Conservation (phyloP, 2,888 invertebrate genomes). For the Drosophila yooni region DNA sequence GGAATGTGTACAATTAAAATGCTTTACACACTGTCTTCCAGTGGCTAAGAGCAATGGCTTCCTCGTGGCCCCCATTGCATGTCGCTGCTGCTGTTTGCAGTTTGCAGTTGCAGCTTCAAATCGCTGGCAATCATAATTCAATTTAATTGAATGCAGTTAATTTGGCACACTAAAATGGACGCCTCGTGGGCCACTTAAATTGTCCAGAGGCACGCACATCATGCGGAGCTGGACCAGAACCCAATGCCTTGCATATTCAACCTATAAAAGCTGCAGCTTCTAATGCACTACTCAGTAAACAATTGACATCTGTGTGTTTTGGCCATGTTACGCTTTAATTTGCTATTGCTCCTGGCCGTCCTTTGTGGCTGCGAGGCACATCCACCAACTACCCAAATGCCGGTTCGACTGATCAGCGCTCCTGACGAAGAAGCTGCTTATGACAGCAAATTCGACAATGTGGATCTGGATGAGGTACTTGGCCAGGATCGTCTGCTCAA, state of each 20-base stretch:
- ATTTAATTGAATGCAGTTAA: slow-evolving; percentile 45
- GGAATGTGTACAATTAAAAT: slow-evolving; percentile 34
- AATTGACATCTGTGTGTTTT: background rate
- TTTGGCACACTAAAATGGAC: slow-evolving; percentile 44
- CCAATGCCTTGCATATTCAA: background rate
- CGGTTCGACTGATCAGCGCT: background rate
- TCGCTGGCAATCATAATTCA: slow-evolving; percentile 53
- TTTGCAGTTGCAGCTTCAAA: slow-evolving; percentile 14
- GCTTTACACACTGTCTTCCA: slow-evolving; percentile 37
- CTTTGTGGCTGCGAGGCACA: slow-evolving; percentile 34
- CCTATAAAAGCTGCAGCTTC: slow-evolving; percentile 45
- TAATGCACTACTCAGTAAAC: slow-evolving; percentile 9
- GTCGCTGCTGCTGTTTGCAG: background rate
- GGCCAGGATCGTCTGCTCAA: slow-evolving; percentile 88
- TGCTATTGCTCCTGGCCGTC: slow-evolving; percentile 14
- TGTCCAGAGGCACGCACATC: slow-evolving; percentile 46
- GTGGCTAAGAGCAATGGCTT: slow-evolving; percentile 28
- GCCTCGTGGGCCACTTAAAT: slow-evolving; percentile 28
- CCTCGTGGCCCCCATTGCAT: slow-evolving; percentile 28
- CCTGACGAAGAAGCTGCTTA: slow-evolving; percentile 82
- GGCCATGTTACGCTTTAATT: slow-evolving; percentile 26
- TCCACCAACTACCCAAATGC: slow-evolving; percentile 62
- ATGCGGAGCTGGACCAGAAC: slow-evolving; percentile 6
- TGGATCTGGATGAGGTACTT: slow-evolving; percentile 89
- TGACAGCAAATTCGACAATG: slow-evolving; percentile 89